phyloP scores from a whole-genome alignment of 2,797 vertebrate genomes.

The Amblyopsis hoosieri region DNA sequence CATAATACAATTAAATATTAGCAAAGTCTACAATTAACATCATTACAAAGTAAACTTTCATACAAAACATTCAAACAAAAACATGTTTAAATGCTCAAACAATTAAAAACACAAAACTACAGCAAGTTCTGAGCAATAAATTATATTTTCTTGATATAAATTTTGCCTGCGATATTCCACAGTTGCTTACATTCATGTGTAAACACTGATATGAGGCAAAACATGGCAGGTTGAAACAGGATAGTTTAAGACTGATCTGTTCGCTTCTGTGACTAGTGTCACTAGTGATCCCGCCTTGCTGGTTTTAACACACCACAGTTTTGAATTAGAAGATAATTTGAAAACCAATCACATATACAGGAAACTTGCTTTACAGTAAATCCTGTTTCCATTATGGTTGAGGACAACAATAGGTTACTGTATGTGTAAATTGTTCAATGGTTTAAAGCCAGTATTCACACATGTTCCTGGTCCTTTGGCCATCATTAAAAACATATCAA shows the following conservation, averaged over 20 bases:
- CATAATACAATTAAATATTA: conserved; percentile 59
- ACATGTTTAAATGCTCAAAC: conserved; percentile 33
- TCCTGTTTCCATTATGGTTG: conserved; percentile 52
- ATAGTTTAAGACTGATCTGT: conserved; percentile 25
- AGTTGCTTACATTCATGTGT: conserved; percentile 78
- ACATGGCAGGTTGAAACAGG: conserved; percentile 44
- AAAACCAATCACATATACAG: conserved; percentile 21
- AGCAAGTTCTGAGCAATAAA: not conserved
- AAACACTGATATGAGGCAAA: conserved; percentile 75
- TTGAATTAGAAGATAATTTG: conserved; percentile 25
- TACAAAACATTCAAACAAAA: conserved; percentile 62
- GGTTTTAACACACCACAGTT: conserved; percentile 47
- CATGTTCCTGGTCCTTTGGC: conserved; percentile 37
- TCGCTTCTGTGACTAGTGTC: conserved; percentile 29
- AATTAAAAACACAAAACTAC: conserved; percentile 54
- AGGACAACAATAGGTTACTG: conserved; percentile 27
- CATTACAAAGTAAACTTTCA: conserved; percentile 47
- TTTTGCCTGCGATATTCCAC: conserved; percentile 63
- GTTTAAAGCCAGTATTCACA: not conserved
- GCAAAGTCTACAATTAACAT: conserved; percentile 60
- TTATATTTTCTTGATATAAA: conserved; percentile 59
- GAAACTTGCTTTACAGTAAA: conserved; percentile 28
- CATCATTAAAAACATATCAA: conserved; percentile 20
- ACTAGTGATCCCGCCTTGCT: conserved; percentile 40
- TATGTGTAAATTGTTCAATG: not conserved